Percentiles rank a stretch among this genome's conserved stretches.
Conservation (phyloP, 1,140 invertebrate genomes). For the Tetragonula clypearis region DNA sequence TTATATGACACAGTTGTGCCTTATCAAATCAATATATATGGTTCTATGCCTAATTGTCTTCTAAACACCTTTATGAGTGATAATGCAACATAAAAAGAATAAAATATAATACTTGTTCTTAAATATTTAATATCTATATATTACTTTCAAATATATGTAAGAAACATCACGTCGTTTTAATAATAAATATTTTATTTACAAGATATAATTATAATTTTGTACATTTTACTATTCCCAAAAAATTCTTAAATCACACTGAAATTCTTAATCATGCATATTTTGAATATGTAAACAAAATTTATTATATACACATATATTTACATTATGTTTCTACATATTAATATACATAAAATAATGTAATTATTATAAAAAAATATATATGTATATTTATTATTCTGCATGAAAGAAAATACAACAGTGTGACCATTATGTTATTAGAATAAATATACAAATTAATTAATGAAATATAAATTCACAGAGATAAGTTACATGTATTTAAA, state of each 20-base stretch:
- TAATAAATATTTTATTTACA: slow-evolving; percentile 78
- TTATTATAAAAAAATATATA: background rate
- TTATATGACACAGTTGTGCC: slow-evolving; percentile 35
- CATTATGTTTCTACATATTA: slow-evolving; percentile 10
- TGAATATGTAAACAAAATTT: slow-evolving; percentile 33
- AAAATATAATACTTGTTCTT: slow-evolving; percentile 3
- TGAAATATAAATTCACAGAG: background rate
- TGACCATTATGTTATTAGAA: slow-evolving; percentile 18
- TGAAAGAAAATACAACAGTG: slow-evolving; percentile 6
- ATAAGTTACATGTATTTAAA: background rate
- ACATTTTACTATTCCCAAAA: slow-evolving; percentile 17
- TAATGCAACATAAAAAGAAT: slow-evolving; percentile 15
- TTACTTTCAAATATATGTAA: slow-evolving; percentile 29
- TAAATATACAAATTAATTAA: slow-evolving; percentile 42
- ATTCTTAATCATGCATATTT: slow-evolving; percentile 11
- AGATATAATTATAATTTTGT: slow-evolving; percentile 45
- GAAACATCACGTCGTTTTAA: slow-evolving; percentile 49
- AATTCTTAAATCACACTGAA: slow-evolving; percentile 20
- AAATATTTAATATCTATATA: slow-evolving; percentile 11
- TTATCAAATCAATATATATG: slow-evolving; percentile 41
- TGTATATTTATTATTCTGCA: slow-evolving; percentile 1
- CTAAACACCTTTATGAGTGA: slow-evolving; percentile 40
- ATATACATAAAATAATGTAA: slow-evolving; percentile 1
- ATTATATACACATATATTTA: slow-evolving; percentile 9
- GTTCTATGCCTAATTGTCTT: slow-evolving; percentile 33